Evolutionary conservation across 2,888 invertebrate species (phyloP).

Genomic region (Microctonus aethiopoides): DNA sequence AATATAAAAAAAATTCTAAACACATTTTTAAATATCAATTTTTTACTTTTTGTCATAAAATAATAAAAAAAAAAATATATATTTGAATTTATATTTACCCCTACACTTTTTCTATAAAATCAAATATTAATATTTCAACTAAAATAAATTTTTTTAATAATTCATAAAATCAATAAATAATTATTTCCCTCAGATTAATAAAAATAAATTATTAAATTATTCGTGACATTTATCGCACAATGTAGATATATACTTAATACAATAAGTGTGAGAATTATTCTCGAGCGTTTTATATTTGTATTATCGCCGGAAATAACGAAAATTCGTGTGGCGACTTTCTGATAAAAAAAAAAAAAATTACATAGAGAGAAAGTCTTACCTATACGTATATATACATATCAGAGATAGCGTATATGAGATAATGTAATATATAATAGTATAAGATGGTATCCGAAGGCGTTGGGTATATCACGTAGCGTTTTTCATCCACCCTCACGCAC

Average conservation of each 20-base stretch:
- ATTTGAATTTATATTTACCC: too few species aligned
- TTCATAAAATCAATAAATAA: too few species aligned
- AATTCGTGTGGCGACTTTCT: constrained; percentile 18
- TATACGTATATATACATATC: too few species aligned
- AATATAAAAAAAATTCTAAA: too few species aligned
- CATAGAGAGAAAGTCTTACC: constrained; percentile 13
- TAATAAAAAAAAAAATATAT: too few species aligned
- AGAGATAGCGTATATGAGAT: constrained; percentile 11
- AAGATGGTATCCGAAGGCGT: constrained; percentile 38
- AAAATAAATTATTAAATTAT: not conserved
- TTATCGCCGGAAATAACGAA: constrained; percentile 27
- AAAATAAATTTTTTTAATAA: too few species aligned
- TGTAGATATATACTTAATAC: too few species aligned
- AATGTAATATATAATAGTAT: not conserved
- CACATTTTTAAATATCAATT: too few species aligned
- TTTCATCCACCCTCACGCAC: constrained; percentile 25
- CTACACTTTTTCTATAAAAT: too few species aligned
- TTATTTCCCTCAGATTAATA: too few species aligned
- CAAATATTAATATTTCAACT: too few species aligned
- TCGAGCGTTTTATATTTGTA: not conserved
- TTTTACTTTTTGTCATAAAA: too few species aligned
- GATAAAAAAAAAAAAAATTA: constrained; percentile 20
- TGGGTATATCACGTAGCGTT: constrained; percentile 41
- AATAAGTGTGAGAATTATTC: not conserved
- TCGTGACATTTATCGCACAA: not conserved